Evolutionary conservation across 2,797 vertebrate genomes (phyloP).

Genomic region (Rhinichthys osculus): DNA sequence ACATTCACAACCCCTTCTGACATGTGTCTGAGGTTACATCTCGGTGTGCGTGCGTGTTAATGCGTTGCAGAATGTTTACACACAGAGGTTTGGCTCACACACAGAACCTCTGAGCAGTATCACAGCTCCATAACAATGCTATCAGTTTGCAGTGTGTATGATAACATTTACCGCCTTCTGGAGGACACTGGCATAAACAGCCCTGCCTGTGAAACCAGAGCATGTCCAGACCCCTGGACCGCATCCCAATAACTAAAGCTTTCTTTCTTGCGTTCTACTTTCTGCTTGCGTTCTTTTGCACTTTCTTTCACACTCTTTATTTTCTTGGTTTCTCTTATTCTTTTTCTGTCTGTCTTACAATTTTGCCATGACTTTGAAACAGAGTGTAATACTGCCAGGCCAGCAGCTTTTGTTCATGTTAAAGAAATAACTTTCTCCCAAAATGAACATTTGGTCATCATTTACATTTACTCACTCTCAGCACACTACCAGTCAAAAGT

Average conservation of each 20-base stretch:
- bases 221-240: constrained; percentile 59
- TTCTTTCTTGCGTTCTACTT: constrained; percentile 35
- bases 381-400: background rate
- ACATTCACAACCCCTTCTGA: background rate
- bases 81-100: constrained; percentile 46
- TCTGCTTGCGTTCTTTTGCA: background rate
- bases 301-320: background rate
- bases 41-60: constrained; percentile 24
- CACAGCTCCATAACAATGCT: constrained; percentile 68
- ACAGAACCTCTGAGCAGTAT: constrained; percentile 57
- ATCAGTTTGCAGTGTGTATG: constrained; percentile 65
- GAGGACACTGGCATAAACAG: constrained; percentile 74
- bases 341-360: background rate
- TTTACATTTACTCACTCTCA: background rate
- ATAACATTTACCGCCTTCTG: constrained; percentile 75
- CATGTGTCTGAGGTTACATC: background rate
- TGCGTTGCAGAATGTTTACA: constrained; percentile 41
- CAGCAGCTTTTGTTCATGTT: background rate
- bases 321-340: background rate
- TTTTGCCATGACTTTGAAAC: background rate
- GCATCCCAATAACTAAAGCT: constrained; percentile 62
- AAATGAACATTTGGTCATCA: background rate
- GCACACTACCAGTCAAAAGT: background rate
- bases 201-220: constrained; percentile 70
- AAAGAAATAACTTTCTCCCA: background rate